phyloP scores from a whole-genome alignment of 2,113 vertebrate species.

The Actenoides hombroni region DNA sequence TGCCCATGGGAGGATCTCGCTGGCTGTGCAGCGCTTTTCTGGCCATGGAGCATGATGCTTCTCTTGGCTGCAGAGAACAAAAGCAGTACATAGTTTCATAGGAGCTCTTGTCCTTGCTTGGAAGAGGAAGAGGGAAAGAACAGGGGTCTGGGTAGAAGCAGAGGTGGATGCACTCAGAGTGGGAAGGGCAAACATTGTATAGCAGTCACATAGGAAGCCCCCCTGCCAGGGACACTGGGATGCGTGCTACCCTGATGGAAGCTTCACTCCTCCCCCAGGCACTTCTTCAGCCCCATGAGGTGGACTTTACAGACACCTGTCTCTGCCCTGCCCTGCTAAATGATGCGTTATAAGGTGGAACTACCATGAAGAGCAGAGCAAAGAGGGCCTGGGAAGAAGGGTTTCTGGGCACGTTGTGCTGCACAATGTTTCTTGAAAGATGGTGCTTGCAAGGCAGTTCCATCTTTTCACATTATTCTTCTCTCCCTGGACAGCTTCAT shows the following conservation, averaged over 20 bases:
- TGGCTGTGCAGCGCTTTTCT: neutral
- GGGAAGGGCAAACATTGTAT: neutral
- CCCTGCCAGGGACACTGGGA: neutral
- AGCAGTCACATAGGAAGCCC: too few relatives aligned
- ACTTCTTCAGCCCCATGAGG: neutral
- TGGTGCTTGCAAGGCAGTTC: neutral
- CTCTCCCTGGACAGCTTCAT: neutral
- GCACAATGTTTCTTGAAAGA: neutral
- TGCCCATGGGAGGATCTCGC: fast-evolving
- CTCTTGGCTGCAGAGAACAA: neutral
- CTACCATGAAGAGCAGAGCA: neutral
- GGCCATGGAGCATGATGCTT: neutral
- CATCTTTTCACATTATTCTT: neutral
- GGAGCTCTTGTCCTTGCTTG: neutral
- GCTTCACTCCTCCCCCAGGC: neutral
- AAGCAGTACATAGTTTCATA: neutral
- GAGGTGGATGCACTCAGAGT: neutral
- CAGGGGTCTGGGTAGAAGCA: neutral
- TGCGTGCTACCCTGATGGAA: neutral
- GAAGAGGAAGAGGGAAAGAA: neutral
- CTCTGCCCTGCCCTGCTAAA: neutral
- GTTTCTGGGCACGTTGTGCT: neutral
- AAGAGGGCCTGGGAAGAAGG: neutral
- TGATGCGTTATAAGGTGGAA: neutral
- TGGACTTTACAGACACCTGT: neutral